Evolutionary conservation across 2,888 invertebrate genomes (phyloP).

Genomic region (Drosophila percnosoma): DNA sequence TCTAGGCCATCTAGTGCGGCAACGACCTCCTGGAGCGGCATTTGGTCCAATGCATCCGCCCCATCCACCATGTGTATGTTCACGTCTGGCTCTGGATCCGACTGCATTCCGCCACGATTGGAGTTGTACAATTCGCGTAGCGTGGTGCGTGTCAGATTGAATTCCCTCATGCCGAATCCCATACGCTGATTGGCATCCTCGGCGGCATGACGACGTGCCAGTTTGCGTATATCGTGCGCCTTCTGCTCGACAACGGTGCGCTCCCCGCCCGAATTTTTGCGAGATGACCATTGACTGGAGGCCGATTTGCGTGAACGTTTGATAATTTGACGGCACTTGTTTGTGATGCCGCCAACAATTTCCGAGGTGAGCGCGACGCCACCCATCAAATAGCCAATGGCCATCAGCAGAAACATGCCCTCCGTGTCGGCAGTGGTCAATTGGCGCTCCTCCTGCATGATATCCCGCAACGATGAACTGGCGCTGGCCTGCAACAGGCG

Average conservation of each 20-base stretch:
- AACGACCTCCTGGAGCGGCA: conserved; percentile 33
- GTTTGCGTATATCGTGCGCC: conserved; percentile 63
- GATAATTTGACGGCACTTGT: conserved; percentile 86
- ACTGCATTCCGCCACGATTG: conserved; percentile 2
- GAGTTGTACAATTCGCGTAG: conserved; percentile 79
- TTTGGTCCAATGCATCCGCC: neutral
- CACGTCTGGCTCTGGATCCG: neutral
- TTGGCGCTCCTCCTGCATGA: conserved; percentile 88
- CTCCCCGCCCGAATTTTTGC: conserved; percentile 56
- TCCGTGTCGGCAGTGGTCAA: conserved; percentile 92
- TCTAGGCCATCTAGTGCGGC: conserved; percentile 58
- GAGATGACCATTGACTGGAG: conserved; percentile 76
- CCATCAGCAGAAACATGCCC: conserved; percentile 92
- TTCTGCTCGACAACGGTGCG: conserved; percentile 53
- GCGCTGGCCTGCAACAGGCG: conserved; percentile 87
- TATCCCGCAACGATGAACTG: conserved; percentile 84
- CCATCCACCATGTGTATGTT: neutral
- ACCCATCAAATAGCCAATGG: conserved; percentile 89
- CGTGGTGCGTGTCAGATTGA: conserved; percentile 82
- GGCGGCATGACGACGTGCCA: conserved; percentile 51
- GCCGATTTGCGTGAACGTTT: conserved; percentile 74
- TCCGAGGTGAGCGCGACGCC: conserved; percentile 88
- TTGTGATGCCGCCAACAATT: conserved; percentile 89
- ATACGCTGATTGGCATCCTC: conserved; percentile 59
- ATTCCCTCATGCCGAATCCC: conserved; percentile 81